Conservation (phyloP, 2,113 vertebrate species). For the Mionectes macconnelli region DNA sequence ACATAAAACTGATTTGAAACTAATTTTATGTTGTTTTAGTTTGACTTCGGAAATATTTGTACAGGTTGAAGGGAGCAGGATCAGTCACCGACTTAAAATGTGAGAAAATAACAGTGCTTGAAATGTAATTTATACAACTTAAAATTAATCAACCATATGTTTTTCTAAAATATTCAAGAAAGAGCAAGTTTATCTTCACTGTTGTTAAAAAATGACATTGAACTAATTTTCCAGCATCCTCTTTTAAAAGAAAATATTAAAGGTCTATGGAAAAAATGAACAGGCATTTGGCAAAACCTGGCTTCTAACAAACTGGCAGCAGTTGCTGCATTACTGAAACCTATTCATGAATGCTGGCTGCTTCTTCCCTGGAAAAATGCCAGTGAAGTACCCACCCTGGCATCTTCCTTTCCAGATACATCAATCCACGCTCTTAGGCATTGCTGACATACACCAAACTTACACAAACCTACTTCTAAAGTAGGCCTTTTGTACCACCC, state of each 20-base stretch:
- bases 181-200: not conserved
- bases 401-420: not conserved
- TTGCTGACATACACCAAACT: not conserved
- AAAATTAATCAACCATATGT: not conserved
- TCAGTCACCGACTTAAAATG: not conserved
- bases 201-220: not conserved
- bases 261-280: slow-evolving; percentile 12
- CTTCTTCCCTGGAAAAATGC: not conserved
- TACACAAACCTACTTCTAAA: no score
- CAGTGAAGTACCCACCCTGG: not conserved
- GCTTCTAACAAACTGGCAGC: slow-evolving; percentile 28
- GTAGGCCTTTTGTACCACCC: not conserved
- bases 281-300: slow-evolving; percentile 16
- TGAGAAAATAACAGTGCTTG: not conserved
- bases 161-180: not conserved
- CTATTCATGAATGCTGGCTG: slow-evolving; percentile 26
- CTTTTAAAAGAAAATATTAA: slow-evolving; percentile 21
- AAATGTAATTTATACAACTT: not conserved
- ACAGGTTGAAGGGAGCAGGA: not conserved
- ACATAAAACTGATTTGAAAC: not conserved
- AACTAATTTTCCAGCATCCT: not conserved
- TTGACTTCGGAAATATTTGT: not conserved
- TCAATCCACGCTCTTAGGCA: not conserved
- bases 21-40: not conserved
- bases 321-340: slow-evolving; percentile 6